Evolutionary conservation across 2,797 vertebrate genomes (phyloP), one percentile per base, ranked within the genome.

Genomic region (Acipenser ruthenus): DNA sequence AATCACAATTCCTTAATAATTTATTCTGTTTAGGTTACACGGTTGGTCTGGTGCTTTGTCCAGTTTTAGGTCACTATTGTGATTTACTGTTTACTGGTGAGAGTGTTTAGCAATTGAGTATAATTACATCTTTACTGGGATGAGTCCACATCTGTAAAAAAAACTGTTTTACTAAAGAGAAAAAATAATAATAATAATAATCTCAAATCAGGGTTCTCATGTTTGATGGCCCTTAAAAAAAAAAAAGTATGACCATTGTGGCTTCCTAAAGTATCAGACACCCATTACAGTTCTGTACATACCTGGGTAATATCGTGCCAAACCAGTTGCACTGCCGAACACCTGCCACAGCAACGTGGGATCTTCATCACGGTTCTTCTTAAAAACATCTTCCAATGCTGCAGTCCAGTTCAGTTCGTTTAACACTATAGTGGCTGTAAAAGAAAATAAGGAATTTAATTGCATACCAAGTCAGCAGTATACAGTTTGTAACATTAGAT

Each of bases 391-490:
- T 65, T 97, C 95, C 80, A 99, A 75, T 0, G 89, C 93, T 6
- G 89, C 90, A 0, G 96, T 99, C 96, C 96, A 99, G 71, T 95
- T 96, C 48, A 99, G 86, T 73, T 98, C 96, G 70, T 99, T 99
- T 60, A 98, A 74, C 72, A 99, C 94, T 6, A 95, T 94, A 0
- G 93, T 94, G 56, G 96, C 96, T 98, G 78, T 0, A 74, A 77
- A 7, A 73, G 52, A 80, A 18, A 71, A 23, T 59, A 66, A 73
- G 9, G 68, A 51, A 70, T 37, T 37, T 37, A 37, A 37, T 37
- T 37, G 37, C 37, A 37, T 5, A 37, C 37, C 37, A 37, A 5
- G 37, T 37, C 5, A 37, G 37, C 37, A 37, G 4, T 37, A 1
- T 37, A 18, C 18, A 37, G 37, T 37, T 37, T 37, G 37, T 37